Evolutionary conservation across 2,888 invertebrate genomes (phyloP), one percentile per base, ranked within the genome.

Genomic region (Drosophila robusta): DNA sequence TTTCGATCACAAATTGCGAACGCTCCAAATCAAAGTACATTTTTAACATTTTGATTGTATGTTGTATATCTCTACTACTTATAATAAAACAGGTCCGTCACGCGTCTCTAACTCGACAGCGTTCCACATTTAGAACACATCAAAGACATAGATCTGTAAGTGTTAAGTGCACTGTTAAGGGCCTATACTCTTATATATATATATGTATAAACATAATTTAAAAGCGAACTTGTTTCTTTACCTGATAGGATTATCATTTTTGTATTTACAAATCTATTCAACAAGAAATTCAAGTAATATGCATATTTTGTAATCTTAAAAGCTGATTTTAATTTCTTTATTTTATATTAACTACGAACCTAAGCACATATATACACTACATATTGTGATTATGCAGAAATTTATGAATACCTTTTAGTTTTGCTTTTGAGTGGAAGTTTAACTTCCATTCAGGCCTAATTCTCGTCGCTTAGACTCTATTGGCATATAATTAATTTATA

Each of bases 131-230:
- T 93, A 94, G 95, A 93, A 94, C 94, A 88, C 95, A 95, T 92
- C 94, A 95, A 92, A 93, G 95, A 90, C 95, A 95, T 93, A 94
- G 94, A 93, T 95, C 95, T 92, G 95, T 95, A 94, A 95, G 95
- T 94, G 87, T 73, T 84, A 73, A 89, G 79, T 87, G 80, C 82
- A 87, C 87, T 70, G 55, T 68, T 74, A 75, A 78, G 88, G 84
- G 89, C 85, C 83, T 85, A 46, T 80, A 58, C 71, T 58, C 38
- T 18, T 5, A 51, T 71, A 66, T 65, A 68, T 64, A 34, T 54
- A 34, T n/a, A 58, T 56, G 50, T 61, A 60, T 65, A 57, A 69
- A 65, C 57, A 61, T 70, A 70, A 67, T 61, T 86, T 65, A 36
- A 56, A 75, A 50, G 54, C 39, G 61, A 69, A 38, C 22, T 42